Percentiles rank a stretch among this genome's conserved stretches.
These are phyloP conservation scores for Drosophila vallismaia DNA, from an alignment of 2,888 invertebrate genomes.

Conservation along the genomic window DNA sequence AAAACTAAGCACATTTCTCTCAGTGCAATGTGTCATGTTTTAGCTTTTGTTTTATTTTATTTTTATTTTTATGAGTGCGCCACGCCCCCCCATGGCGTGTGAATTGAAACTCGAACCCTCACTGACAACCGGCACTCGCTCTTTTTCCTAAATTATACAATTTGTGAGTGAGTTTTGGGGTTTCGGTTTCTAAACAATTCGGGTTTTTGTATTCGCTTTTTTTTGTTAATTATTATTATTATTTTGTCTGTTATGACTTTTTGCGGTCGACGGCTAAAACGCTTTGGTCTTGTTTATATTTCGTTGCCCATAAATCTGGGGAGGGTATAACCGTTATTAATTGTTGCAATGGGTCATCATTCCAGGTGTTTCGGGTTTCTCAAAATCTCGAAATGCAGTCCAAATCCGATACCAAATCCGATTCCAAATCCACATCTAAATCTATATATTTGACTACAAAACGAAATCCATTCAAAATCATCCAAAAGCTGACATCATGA, in stretches of 20 bases:
- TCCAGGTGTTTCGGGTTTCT: slow-evolving; percentile 14
- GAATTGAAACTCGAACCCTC: slow-evolving; percentile 12
- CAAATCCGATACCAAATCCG: not conserved
- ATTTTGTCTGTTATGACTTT: slow-evolving; percentile 57
- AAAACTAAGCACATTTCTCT: not conserved
- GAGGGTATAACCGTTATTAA: slow-evolving; percentile 60
- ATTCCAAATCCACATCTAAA: not conserved
- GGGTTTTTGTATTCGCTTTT: slow-evolving; percentile 29
- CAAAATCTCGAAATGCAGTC: slow-evolving; percentile 13
- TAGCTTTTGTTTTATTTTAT: slow-evolving; percentile 22
- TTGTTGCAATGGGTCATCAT: slow-evolving; percentile 50
- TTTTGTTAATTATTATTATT: slow-evolving; percentile 53
- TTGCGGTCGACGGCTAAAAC: slow-evolving; percentile 49
- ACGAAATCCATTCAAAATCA: slow-evolving; percentile 2
- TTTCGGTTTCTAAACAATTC: slow-evolving; percentile 31
- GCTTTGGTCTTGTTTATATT: slow-evolving; percentile 57
- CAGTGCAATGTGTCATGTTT: slow-evolving; percentile 20
- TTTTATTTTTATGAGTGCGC: slow-evolving; percentile 51
- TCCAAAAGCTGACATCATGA: slow-evolving; percentile 22
- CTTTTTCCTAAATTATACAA: slow-evolving; percentile 68
- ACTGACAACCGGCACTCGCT: slow-evolving; percentile 12
- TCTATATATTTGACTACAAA: not conserved
- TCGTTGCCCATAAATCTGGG: slow-evolving; percentile 61
- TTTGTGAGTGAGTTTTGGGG: slow-evolving; percentile 51
- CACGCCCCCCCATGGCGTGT: slow-evolving; percentile 52